phyloP scores from a whole-genome alignment of 2,797 vertebrate genomes.

The Pseudochirops corinnae region DNA sequence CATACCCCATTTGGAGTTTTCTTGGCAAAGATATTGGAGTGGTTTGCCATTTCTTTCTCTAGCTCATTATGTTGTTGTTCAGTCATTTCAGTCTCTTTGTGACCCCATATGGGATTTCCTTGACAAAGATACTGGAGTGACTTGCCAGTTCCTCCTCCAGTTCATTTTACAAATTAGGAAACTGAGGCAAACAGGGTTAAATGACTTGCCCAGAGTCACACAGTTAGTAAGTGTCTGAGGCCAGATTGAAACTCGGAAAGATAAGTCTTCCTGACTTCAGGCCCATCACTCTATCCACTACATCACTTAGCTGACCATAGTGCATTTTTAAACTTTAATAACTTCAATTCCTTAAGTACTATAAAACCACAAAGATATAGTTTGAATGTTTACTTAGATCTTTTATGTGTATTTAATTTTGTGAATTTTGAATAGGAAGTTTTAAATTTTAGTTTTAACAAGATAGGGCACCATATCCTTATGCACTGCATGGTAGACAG shows the following conservation, averaged over 20 bases:
- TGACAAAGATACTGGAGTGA: too few relatives aligned
- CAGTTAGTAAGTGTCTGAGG: neutral
- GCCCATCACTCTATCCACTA: neutral
- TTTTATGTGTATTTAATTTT: neutral
- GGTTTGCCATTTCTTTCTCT: neutral
- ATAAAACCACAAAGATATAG: neutral
- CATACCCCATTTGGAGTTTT: neutral
- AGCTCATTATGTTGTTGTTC: too few relatives aligned
- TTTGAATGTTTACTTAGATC: neutral
- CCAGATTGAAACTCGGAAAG: neutral
- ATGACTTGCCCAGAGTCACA: neutral
- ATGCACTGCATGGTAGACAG: neutral
- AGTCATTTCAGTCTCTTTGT: too few relatives aligned
- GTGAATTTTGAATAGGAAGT: neutral
- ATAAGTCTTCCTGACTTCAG: neutral
- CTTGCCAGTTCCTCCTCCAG: too few relatives aligned
- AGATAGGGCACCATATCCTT: neutral
- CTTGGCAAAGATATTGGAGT: neutral
- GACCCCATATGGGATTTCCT: too few relatives aligned
- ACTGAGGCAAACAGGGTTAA: neutral
- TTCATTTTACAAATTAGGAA: neutral
- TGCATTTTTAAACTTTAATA: neutral
- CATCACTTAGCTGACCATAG: neutral
- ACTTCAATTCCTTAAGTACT: neutral
- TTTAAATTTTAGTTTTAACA: neutral